phyloP scores from a whole-genome alignment of 2,113 vertebrate species.

The Corvus moneduloides region DNA sequence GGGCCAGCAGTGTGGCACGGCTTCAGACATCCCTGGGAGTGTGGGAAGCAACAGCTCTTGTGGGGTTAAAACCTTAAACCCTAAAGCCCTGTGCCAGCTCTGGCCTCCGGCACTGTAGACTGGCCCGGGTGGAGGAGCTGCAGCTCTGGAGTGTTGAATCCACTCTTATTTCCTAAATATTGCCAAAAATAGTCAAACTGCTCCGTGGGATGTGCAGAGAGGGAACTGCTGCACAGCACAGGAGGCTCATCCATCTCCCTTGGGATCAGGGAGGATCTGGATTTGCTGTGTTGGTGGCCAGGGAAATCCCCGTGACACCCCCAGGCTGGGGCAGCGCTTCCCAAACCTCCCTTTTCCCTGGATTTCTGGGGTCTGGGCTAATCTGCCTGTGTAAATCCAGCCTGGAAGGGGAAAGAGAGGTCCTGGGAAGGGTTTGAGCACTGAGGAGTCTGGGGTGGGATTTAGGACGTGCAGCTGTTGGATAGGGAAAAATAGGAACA shows the following conservation, averaged over 20 bases:
- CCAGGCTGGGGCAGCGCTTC: background rate
- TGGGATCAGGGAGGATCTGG: background rate
- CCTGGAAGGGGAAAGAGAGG: background rate
- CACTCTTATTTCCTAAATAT: background rate
- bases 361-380: background rate
- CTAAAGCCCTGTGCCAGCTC: background rate
- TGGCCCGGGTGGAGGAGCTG: background rate
- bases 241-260: background rate
- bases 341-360: background rate
- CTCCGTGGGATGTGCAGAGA: background rate
- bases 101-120: background rate
- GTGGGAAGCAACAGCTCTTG: background rate
- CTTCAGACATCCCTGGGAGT: background rate
- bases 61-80: background rate
- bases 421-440: background rate
- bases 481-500: background rate
- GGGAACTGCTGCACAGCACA: background rate
- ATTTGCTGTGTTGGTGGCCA: background rate
- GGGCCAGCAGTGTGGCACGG: background rate
- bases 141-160: background rate
- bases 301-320: background rate
- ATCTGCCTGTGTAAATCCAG: background rate
- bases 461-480: background rate
- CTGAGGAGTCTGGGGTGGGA: background rate
- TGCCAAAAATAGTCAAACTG: conserved; percentile 24